Percentiles rank a stretch among this genome's conserved stretches.
phyloP scores from a whole-genome alignment of 2,797 vertebrate genomes.

The Gymnoscopelus braueri region DNA sequence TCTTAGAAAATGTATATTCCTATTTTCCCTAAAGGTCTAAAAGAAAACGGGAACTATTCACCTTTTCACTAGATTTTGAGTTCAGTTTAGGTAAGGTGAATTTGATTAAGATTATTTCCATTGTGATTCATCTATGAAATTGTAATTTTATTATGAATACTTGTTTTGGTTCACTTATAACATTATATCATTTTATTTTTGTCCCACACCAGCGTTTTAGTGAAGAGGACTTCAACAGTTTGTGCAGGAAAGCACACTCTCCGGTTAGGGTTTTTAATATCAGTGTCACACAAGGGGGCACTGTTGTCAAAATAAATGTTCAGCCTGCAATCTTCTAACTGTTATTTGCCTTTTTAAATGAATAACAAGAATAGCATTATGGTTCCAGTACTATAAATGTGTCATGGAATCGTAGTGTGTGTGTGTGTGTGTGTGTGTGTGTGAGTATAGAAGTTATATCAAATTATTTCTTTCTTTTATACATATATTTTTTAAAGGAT shows the following conservation, averaged over 20 bases:
- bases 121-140: background rate
- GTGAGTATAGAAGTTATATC: too few relatives aligned
- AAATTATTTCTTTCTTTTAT: too few relatives aligned
- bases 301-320: background rate
- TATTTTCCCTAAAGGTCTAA: background rate
- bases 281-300: background rate
- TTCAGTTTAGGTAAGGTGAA: constrained; percentile 6
- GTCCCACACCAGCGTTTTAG: background rate
- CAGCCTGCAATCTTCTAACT: background rate
- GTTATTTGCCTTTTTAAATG: background rate
- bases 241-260: background rate
- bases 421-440: background rate
- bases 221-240: too few relatives aligned
- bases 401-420: background rate
- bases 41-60: constrained; percentile 6
- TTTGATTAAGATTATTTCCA: background rate
- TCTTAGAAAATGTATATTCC: too few relatives aligned
- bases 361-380: background rate
- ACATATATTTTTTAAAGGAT: too few relatives aligned
- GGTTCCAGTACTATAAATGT: background rate
- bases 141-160: background rate
- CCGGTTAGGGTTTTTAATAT: background rate
- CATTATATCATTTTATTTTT: background rate
- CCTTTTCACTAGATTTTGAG: constrained; percentile 3
- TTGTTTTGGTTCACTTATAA: background rate